Conservation (phyloP, 1,140 invertebrate species). For the Tetranychus urticae region DNA sequence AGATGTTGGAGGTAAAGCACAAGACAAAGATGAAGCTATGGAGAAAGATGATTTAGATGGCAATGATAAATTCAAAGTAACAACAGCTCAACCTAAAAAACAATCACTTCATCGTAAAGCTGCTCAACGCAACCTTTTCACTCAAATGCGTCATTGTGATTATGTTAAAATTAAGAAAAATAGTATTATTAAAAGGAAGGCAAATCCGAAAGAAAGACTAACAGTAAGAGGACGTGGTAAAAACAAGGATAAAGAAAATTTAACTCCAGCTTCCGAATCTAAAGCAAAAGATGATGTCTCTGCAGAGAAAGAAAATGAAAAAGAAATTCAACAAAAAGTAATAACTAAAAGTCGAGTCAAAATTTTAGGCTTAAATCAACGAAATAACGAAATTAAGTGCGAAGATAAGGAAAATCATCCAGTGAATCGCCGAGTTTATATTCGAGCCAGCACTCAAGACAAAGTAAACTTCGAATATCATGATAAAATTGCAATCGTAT, state of each 20-base stretch:
- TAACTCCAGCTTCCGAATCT: background rate
- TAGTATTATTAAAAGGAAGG: too few species aligned
- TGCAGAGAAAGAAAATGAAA: background rate
- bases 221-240: too few species aligned
- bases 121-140: too few species aligned
- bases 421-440: background rate
- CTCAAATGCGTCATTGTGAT: background rate
- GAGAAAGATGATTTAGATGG: background rate
- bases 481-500: too few species aligned
- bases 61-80: too few species aligned
- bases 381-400: background rate
- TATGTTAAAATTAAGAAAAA: too few species aligned
- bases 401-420: background rate
- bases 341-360: background rate
- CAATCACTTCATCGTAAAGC: too few species aligned
- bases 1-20: background rate
- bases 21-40: slow-evolving; percentile 7
- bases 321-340: background rate
- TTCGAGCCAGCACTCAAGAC: too few species aligned
- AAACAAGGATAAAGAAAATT: background rate
- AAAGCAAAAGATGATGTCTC: background rate
- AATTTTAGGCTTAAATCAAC: background rate
- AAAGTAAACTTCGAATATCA: too few species aligned
- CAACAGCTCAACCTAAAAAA: too few species aligned
- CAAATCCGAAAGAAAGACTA: too few species aligned